Percentiles rank a stretch among this genome's conserved stretches.
Evolutionary conservation across 2,888 invertebrate species (phyloP).

Genomic region (Liodrosophila aerea): DNA sequence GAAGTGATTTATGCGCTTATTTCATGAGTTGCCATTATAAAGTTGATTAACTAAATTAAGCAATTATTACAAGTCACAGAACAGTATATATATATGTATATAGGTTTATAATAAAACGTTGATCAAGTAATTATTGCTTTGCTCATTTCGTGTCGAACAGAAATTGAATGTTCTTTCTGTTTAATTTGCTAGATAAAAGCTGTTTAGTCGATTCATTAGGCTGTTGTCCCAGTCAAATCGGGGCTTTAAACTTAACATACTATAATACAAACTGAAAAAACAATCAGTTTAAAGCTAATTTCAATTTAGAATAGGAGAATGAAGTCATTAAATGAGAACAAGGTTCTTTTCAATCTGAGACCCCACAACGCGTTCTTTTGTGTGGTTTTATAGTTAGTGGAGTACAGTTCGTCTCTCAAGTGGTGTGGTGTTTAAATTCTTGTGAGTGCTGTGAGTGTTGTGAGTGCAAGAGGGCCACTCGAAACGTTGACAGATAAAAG

Average conservation of each 20-base stretch:
- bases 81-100: slow-evolving; percentile 8
- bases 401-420: slow-evolving; percentile 29
- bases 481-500: slow-evolving; percentile 65
- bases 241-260: too few species aligned
- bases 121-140: slow-evolving; percentile 24
- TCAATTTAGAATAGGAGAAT: too few species aligned
- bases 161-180: slow-evolving; percentile 57
- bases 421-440: slow-evolving; percentile 6
- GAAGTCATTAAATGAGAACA: slow-evolving; percentile 18
- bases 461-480: slow-evolving; percentile 44
- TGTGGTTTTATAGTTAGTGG: too few species aligned
- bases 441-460: slow-evolving; percentile 30
- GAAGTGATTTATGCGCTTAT: slow-evolving; percentile 72
- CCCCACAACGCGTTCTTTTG: slow-evolving; percentile 53
- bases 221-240: too few species aligned
- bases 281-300: too few species aligned
- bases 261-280: too few species aligned
- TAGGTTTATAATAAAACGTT: slow-evolving; percentile 1
- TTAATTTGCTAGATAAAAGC: slow-evolving; percentile 51
- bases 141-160: slow-evolving; percentile 29
- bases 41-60: slow-evolving; percentile 69
- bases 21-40: slow-evolving; percentile 64
- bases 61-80: slow-evolving; percentile 63
- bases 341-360: slow-evolving; percentile 24
- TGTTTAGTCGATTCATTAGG: slow-evolving; percentile 59